These are phyloP conservation scores for Anthrax anthrax DNA, from an alignment of 2,888 invertebrate genomes.

Conservation along the genomic window DNA sequence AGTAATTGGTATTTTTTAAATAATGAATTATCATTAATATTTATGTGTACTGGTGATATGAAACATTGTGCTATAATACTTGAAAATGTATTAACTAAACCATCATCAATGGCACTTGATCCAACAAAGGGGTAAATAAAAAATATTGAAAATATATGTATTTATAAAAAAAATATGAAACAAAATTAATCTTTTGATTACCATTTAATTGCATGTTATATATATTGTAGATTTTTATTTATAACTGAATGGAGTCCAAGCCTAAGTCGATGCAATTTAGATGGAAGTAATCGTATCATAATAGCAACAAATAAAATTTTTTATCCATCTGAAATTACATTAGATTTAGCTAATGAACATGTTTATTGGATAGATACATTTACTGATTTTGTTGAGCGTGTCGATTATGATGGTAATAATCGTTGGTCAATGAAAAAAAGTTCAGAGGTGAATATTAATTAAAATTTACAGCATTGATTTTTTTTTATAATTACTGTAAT, in stretches of 20 bases:
- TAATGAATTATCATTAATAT: conserved; percentile 50
- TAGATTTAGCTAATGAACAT: conserved; percentile 54
- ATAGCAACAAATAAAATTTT: conserved; percentile 56
- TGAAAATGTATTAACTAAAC: conserved; percentile 49
- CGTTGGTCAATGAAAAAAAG: conserved; percentile 36
- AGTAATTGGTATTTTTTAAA: conserved; percentile 77
- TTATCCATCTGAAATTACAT: conserved; percentile 57
- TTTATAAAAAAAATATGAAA: too few relatives aligned
- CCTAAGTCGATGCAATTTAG: conserved; percentile 49
- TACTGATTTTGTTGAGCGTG: conserved; percentile 61
- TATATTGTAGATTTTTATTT: conserved; percentile 50
- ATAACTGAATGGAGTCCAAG: conserved; percentile 57
- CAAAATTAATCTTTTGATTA: not conserved
- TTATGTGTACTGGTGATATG: conserved; percentile 50
- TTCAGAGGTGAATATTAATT: conserved; percentile 23
- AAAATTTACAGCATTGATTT: too few relatives aligned
- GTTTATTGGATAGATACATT: conserved; percentile 73
- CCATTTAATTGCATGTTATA: too few relatives aligned
- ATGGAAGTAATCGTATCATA: conserved; percentile 45
- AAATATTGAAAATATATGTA: not conserved
- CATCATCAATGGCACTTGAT: conserved; percentile 64
- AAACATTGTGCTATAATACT: conserved; percentile 53
- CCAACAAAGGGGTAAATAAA: conserved; percentile 50
- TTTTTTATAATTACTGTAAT: too few relatives aligned
- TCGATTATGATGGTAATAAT: conserved; percentile 59